Conservation (phyloP, 2,888 invertebrate genomes). For the Flexamia atlantica region DNA sequence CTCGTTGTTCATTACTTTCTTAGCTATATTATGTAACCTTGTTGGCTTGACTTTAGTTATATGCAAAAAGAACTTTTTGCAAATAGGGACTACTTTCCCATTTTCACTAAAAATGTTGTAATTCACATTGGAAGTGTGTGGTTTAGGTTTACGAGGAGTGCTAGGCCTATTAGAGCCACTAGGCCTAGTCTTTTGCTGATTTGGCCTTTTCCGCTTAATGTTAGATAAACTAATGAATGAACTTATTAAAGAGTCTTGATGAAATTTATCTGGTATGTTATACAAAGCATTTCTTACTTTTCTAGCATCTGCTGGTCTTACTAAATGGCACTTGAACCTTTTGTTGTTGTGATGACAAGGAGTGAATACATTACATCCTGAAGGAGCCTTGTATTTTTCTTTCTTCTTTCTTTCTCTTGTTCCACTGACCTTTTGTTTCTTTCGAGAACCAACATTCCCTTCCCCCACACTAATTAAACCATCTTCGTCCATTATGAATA, state of each 20-base stretch:
- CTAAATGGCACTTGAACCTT: not conserved
- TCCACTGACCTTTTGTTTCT: not conserved
- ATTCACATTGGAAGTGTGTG: not conserved
- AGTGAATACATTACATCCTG: slow-evolving; percentile 10
- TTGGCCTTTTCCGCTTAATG: not conserved
- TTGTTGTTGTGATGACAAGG: not conserved
- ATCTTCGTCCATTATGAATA: not conserved
- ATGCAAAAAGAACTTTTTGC: not conserved
- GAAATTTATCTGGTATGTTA: not conserved
- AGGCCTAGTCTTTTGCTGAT: not conserved
- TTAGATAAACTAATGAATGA: not conserved
- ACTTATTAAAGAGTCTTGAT: slow-evolving; percentile 18
- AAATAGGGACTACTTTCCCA: slow-evolving; percentile 1
- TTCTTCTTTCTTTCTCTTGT: not conserved
- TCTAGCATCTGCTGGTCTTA: not conserved
- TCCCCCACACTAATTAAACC: slow-evolving; percentile 5
- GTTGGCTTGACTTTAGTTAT: slow-evolving; percentile 11
- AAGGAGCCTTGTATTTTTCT: not conserved
- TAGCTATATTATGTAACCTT: slow-evolving; percentile 15
- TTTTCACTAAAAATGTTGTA: slow-evolving; percentile 13
- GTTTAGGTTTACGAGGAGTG: no score
- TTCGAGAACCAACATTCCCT: slow-evolving; percentile 18
- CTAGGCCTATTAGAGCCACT: no score
- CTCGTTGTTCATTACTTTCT: not conserved
- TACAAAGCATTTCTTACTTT: not conserved